Percentiles rank a stretch among this genome's conserved stretches.
phyloP scores from a whole-genome alignment of 2,888 invertebrate species.

The Dugesia japonica region DNA sequence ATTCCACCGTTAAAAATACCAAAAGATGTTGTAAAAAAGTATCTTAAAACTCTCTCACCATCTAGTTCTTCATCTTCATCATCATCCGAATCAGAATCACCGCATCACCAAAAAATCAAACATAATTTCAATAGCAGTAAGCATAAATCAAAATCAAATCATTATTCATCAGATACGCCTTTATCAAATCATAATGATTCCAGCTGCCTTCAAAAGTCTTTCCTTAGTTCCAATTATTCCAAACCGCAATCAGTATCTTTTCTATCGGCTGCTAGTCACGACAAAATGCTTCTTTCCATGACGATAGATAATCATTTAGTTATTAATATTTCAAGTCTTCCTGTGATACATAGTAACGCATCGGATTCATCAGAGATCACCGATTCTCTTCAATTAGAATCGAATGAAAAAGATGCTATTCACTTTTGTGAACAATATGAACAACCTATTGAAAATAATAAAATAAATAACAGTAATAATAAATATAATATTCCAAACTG shows the following conservation, averaged over 20 bases:
- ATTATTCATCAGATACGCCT: background rate
- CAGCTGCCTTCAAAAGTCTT: constrained; percentile 20
- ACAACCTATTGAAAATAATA: background rate
- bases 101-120: background rate
- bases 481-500: background rate
- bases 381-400: background rate
- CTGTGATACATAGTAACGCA: background rate
- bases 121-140: background rate
- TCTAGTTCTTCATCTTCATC: background rate
- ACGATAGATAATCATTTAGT: constrained; percentile 6
- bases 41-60: background rate
- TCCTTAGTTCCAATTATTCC: background rate
- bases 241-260: background rate
- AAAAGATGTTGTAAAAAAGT: constrained; percentile 9
- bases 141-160: background rate
- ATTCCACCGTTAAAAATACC: constrained; percentile 7
- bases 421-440: background rate
- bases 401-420: background rate
- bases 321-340: background rate
- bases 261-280: constrained; percentile 20
- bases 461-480: background rate
- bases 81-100: background rate
- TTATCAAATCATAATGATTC: constrained; percentile 20
- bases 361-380: background rate
- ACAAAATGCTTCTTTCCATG: background rate